Conservation (phyloP, 2,113 vertebrate genomes). For the Nannospalax galili region DNA sequence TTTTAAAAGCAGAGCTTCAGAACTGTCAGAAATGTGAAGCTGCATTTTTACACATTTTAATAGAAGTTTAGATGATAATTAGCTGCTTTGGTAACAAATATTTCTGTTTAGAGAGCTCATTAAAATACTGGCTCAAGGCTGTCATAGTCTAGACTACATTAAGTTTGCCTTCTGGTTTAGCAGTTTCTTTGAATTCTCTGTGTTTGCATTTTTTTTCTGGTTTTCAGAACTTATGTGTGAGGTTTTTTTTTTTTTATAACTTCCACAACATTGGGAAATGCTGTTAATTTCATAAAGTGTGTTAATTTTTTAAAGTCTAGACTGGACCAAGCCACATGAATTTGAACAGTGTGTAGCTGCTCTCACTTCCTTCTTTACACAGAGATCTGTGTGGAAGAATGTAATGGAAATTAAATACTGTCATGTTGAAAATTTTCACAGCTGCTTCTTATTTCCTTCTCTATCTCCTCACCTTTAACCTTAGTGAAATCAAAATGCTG, state of each 20-base stretch:
- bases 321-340: neutral
- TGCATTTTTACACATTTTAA: slow-evolving; percentile 26
- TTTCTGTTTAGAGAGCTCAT: neutral
- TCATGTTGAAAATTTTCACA: neutral
- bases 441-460: neutral
- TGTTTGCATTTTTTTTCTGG: neutral
- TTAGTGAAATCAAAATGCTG: neutral
- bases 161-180: neutral
- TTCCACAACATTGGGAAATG: neutral
- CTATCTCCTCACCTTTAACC: neutral
- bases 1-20: neutral
- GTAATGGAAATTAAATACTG: slow-evolving; percentile 1
- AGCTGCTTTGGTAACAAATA: slow-evolving; percentile 20
- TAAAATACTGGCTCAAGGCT: slow-evolving; percentile 28
- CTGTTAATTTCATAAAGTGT: slow-evolving; percentile 29
- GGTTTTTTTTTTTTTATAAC: neutral
- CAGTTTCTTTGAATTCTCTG: neutral
- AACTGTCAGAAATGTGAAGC: slow-evolving; percentile 33
- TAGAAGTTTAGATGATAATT: slow-evolving; percentile 24
- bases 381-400: neutral
- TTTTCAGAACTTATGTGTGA: slow-evolving; percentile 6
- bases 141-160: neutral
- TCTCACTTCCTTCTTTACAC: neutral
- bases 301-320: slow-evolving; percentile 2
- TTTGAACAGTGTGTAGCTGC: neutral